phyloP scores from a whole-genome alignment of 2,797 vertebrate species.

The Ptychobarbus kaznakovi region DNA sequence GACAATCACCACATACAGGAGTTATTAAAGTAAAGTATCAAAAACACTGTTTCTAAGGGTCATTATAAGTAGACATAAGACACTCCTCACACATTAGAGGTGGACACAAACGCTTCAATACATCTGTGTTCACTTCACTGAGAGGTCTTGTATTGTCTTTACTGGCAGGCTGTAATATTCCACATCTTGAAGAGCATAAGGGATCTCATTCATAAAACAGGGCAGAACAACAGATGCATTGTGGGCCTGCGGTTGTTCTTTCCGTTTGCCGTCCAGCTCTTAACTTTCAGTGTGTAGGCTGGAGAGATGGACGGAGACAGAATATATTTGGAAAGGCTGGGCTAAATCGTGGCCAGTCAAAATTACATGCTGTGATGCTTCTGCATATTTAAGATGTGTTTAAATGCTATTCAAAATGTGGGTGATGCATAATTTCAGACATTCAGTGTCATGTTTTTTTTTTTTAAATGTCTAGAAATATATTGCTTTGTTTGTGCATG shows the following conservation, averaged over 20 bases:
- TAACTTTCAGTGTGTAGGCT: slow-evolving; percentile 65
- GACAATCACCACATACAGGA: no score
- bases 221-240: slow-evolving; percentile 64
- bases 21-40: not conserved
- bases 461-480: not conserved
- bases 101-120: not conserved
- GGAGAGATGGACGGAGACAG: slow-evolving; percentile 66
- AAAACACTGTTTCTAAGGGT: not conserved
- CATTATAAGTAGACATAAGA: not conserved
- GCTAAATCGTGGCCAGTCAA: not conserved
- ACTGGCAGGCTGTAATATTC: slow-evolving; percentile 9
- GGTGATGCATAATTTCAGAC: not conserved
- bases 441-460: not conserved
- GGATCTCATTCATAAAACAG: slow-evolving; percentile 56
- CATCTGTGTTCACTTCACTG: slow-evolving; percentile 14
- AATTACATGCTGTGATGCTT: not conserved
- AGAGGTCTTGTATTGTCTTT: slow-evolving; percentile 3
- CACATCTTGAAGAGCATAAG: slow-evolving; percentile 10
- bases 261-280: slow-evolving; percentile 68
- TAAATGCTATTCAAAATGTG: slow-evolving; percentile 5
- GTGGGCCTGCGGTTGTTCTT: slow-evolving; percentile 42
- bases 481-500: not conserved
- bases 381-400: slow-evolving; percentile 12
- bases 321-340: not conserved
- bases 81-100: not conserved